A percentile compares a stretch with the other conserved stretches of the same genome.
These are phyloP conservation scores for Ailuropoda melanoleuca DNA, from an alignment of 2,113 vertebrate genomes.

Conservation along the genomic window DNA sequence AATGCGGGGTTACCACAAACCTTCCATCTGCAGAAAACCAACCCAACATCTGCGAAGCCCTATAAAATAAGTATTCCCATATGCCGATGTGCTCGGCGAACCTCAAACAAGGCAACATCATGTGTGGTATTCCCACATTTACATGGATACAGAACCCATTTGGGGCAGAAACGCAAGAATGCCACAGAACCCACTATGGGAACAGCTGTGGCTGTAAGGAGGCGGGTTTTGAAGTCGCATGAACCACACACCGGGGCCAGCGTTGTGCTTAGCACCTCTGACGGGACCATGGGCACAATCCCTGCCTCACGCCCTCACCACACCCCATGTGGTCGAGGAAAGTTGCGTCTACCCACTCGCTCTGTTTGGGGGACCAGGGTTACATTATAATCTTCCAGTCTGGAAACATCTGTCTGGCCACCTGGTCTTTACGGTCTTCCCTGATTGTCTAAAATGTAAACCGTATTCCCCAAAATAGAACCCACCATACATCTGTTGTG, in stretches of 20 bases:
- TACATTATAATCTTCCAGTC: neutral
- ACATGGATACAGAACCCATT: fast-evolving
- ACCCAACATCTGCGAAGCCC: neutral
- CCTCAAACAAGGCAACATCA: neutral
- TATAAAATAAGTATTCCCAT: fast-evolving
- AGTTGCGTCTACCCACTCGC: fast-evolving
- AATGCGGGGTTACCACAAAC: neutral
- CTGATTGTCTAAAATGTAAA: neutral
- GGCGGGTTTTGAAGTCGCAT: neutral
- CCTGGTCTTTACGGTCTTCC: neutral
- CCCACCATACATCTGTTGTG: neutral
- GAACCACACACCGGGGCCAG: fast-evolving
- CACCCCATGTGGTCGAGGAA: neutral
- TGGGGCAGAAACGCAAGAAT: neutral
- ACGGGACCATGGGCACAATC: fast-evolving
- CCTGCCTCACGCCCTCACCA: neutral
- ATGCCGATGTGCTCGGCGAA: fast-evolving
- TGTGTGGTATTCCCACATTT: fast-evolving
- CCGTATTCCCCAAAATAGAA: neutral
- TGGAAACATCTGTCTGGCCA: neutral
- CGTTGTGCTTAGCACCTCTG: neutral
- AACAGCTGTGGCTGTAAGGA: neutral
- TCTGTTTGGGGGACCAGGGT: neutral
- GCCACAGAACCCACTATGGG: neutral
- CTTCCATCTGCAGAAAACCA: neutral